Percentiles rank a stretch among this genome's conserved stretches.
Evolutionary conservation across 2,797 vertebrate genomes (phyloP).

Genomic region (Propithecus perrieri): DNA sequence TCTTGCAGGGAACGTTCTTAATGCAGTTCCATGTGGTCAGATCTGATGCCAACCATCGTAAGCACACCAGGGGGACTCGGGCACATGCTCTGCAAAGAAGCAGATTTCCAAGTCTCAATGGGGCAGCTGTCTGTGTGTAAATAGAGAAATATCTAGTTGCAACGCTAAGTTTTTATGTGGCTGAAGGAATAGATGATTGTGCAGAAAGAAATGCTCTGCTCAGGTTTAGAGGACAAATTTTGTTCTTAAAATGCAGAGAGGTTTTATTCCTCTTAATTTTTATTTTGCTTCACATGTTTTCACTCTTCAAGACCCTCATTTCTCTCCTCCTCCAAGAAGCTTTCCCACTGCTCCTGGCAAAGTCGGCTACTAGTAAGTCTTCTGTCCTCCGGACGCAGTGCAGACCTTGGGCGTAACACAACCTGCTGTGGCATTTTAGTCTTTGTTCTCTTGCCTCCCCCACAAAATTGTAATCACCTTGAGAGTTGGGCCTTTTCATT

Average conservation of each 20-base stretch:
- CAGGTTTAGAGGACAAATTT: background rate
- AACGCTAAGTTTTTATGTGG: background rate
- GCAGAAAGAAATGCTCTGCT: background rate
- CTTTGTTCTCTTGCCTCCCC: background rate
- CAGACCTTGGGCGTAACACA: background rate
- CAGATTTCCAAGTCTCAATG: background rate
- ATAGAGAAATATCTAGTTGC: background rate
- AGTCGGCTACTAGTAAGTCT: background rate
- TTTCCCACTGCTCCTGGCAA: background rate
- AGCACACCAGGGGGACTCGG: background rate
- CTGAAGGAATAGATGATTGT: background rate
- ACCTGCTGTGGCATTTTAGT: background rate
- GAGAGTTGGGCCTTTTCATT: background rate
- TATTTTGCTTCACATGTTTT: constrained; percentile 5
- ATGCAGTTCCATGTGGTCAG: background rate
- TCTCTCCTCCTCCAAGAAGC: background rate
- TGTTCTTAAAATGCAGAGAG: background rate
- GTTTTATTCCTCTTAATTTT: background rate
- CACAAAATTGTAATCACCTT: background rate
- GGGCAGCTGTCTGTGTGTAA: background rate
- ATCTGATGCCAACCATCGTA: background rate
- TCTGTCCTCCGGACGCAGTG: background rate
- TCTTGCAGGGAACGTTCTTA: background rate
- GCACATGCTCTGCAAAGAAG: background rate
- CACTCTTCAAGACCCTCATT: background rate